These are phyloP conservation scores for Calliopum simillimum DNA, from an alignment of 2,888 invertebrate species.

Conservation along the genomic window DNA sequence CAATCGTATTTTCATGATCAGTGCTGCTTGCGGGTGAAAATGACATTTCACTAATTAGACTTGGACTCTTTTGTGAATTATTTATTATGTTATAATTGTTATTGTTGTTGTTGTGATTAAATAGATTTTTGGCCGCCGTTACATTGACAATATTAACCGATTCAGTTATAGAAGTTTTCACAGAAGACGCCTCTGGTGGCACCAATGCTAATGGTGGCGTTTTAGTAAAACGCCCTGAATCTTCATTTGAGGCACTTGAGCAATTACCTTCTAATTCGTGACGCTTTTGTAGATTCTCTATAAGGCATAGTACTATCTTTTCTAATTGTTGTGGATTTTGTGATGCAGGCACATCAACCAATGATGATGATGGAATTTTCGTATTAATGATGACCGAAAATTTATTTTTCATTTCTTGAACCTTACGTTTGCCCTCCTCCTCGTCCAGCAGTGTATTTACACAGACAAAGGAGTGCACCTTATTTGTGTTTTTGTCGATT, in stretches of 20 bases:
- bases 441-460: slow-evolving; percentile 82
- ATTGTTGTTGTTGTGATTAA: slow-evolving; percentile 50
- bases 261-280: slow-evolving; percentile 45
- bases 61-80: slow-evolving; percentile 39
- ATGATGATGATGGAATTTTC: slow-evolving; percentile 65
- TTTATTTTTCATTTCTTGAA: slow-evolving; percentile 83
- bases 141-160: slow-evolving; percentile 66
- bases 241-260: slow-evolving; percentile 29
- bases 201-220: slow-evolving; percentile 63
- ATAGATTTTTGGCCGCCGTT: slow-evolving; percentile 60
- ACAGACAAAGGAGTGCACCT: slow-evolving; percentile 87
- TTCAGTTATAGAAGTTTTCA: slow-evolving; percentile 66
- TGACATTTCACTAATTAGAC: slow-evolving; percentile 51
- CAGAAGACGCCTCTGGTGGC: slow-evolving; percentile 63
- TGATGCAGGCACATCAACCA: slow-evolving; percentile 69
- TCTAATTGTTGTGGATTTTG: slow-evolving; percentile 80
- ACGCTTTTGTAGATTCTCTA: slow-evolving; percentile 68
- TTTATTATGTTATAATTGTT: slow-evolving; percentile 44
- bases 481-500: slow-evolving; percentile 79
- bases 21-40: slow-evolving; percentile 53
- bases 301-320: slow-evolving; percentile 78
- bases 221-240: slow-evolving; percentile 44
- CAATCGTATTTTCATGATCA: slow-evolving; percentile 45
- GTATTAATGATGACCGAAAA: slow-evolving; percentile 78
- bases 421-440: slow-evolving; percentile 78